Percentiles rank a stretch among this genome's conserved stretches.
phyloP scores from a whole-genome alignment of 2,113 vertebrate species.

The Bos javanicus region DNA sequence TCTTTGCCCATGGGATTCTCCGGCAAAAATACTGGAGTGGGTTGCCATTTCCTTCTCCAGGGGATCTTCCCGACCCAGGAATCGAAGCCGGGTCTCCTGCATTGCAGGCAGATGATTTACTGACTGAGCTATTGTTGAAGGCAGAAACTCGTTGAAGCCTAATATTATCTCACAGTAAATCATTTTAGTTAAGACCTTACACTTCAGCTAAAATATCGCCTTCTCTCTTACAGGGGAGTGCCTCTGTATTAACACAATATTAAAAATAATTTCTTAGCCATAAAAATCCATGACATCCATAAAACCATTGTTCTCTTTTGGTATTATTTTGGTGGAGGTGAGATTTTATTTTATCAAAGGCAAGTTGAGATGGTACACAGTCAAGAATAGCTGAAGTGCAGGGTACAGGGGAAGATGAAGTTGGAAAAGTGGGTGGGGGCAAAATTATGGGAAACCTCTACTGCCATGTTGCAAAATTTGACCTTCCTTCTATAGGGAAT shows the following conservation, averaged over 20 bases:
- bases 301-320: neutral
- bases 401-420: neutral
- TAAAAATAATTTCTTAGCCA: neutral
- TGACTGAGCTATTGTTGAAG: neutral
- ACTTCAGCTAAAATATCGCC: neutral
- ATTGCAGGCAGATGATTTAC: neutral
- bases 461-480: neutral
- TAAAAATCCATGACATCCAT: neutral
- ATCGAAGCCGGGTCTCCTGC: neutral
- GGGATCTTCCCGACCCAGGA: neutral
- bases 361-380: neutral
- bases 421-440: neutral
- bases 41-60: neutral
- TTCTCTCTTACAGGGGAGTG: neutral
- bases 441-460: neutral
- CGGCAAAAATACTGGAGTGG: neutral
- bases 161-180: neutral
- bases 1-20: neutral
- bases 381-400: neutral
- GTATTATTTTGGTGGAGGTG: neutral
- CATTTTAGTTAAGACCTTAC: neutral
- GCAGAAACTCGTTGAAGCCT: neutral
- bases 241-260: neutral
- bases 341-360: neutral
- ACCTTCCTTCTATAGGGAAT: neutral